phyloP scores from a whole-genome alignment of 2,113 vertebrate species.

The Lagopus leucura region DNA sequence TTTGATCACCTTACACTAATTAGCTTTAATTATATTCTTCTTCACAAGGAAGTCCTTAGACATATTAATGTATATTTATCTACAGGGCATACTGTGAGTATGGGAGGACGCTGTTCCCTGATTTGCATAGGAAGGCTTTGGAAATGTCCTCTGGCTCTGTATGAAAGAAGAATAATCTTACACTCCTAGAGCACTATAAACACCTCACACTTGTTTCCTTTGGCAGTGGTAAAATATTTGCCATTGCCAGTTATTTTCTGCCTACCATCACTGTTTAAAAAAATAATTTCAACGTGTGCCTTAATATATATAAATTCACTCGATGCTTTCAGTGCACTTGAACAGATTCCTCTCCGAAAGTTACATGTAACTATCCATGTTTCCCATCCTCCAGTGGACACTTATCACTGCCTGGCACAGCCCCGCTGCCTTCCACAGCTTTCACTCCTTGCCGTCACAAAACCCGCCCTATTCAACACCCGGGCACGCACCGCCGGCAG shows the following conservation, averaged over 20 bases:
- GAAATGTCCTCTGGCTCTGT: neutral
- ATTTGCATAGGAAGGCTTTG: conserved; percentile 33
- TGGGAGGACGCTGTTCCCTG: neutral
- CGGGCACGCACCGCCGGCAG: neutral
- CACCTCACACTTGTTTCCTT: neutral
- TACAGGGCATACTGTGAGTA: neutral
- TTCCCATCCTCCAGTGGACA: neutral
- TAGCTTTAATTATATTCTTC: conserved; percentile 46
- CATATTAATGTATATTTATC: conserved; percentile 45
- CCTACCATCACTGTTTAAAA: neutral
- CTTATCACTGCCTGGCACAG: accelerated
- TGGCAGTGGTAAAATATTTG: accelerated
- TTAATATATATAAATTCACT: accelerated
- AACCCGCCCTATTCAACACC: accelerated
- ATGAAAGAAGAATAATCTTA: neutral
- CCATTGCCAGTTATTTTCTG: neutral
- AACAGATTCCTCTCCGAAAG: neutral
- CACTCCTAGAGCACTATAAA: neutral
- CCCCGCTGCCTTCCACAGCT: accelerated
- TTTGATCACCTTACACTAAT: conserved; percentile 54
- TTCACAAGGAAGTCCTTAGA: conserved; percentile 18
- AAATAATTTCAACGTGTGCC: accelerated
- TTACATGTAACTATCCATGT: accelerated
- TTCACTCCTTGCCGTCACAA: accelerated
- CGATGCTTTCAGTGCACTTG: accelerated